Evolutionary conservation across 1,140 invertebrate species (phyloP), one percentile per base, ranked within the genome.

Genomic region (Papilio polytes): DNA sequence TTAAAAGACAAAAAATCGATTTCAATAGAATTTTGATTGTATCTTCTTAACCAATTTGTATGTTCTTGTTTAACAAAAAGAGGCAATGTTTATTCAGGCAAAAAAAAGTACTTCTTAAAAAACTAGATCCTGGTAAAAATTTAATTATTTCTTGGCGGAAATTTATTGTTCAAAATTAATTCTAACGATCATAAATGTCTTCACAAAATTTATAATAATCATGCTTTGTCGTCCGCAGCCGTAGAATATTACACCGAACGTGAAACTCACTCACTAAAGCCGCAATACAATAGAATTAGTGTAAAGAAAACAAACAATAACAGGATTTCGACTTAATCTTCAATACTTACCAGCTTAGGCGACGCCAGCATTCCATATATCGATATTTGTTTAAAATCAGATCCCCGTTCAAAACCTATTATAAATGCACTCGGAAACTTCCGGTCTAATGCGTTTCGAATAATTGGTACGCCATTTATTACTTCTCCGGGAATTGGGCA

Each of bases 261-360:
- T 88, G 84, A 85, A 80, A 63, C 78, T 72, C 70, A 83, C 82
- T 74, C 81, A 84, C 78, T 85, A 81, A 88, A 80, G 80, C 74
- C 82, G 77, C 81, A n/a, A 80, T 80, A 92, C 89, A 93, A 91
- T 89, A 85, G 91, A 87, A 90, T 93, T 90, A 92, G 73, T 48
- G 78, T 78, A 90, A 94, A 94, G 92, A 92, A 94, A 93, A 94
- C 90, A 94, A 94, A 94, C 90, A 94, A 94, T 91, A 92, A 94
- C 91, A 93, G 89, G 89, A 93, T 94, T 94, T 93, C 89, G 83
- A 18, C 88, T 89, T 94, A 94, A 94, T 92, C 90, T 89, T 86
- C 89, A 82, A 89, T 92, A 91, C 89, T 91, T 84, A 83, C 70
- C 89, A 85, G 89, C 92, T 94, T 92, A 94, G 85, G 86, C 81